Evolutionary conservation across 2,797 vertebrate genomes (phyloP).

Genomic region (Mormyrops attenuatus): DNA sequence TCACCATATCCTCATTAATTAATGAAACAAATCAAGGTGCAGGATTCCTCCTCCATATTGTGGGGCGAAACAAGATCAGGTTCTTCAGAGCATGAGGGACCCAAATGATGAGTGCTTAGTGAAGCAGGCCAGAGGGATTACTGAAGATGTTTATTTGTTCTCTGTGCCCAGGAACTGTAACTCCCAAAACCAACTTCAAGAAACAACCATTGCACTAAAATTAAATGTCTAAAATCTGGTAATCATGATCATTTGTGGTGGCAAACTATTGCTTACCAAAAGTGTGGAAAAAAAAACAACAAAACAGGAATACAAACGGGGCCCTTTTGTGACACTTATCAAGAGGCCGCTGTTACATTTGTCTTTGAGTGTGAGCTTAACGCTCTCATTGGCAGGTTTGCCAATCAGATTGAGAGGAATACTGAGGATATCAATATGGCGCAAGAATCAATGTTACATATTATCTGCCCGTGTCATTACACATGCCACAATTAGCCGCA

Average conservation of each 20-base stretch:
- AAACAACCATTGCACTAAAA: neutral
- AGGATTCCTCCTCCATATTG: slow-evolving; percentile 60
- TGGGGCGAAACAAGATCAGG: slow-evolving; percentile 59
- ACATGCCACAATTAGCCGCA: slow-evolving; percentile 19
- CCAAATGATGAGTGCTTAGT: slow-evolving; percentile 48
- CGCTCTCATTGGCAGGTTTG: slow-evolving; percentile 37
- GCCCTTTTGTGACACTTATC: neutral
- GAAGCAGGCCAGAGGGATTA: neutral
- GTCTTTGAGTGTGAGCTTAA: slow-evolving; percentile 35
- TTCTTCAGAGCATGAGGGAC: slow-evolving; percentile 48
- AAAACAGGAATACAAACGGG: neutral
- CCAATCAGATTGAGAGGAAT: slow-evolving; percentile 30
- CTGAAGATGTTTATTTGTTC: neutral
- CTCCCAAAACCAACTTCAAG: neutral
- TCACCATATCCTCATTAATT: slow-evolving; percentile 64
- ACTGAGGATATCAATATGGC: slow-evolving; percentile 28
- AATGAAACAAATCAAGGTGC: slow-evolving; percentile 55
- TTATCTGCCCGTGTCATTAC: slow-evolving; percentile 26
- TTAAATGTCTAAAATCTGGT: neutral
- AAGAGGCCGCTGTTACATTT: slow-evolving; percentile 24
- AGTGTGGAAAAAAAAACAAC: neutral
- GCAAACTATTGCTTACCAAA: neutral
- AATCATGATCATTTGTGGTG: neutral
- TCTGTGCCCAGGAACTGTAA: neutral
- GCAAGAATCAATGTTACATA: slow-evolving; percentile 36